Base-by-base conservation (phyloP, 2,113 vertebrate species). In the Anolis sagrei region DNA sequence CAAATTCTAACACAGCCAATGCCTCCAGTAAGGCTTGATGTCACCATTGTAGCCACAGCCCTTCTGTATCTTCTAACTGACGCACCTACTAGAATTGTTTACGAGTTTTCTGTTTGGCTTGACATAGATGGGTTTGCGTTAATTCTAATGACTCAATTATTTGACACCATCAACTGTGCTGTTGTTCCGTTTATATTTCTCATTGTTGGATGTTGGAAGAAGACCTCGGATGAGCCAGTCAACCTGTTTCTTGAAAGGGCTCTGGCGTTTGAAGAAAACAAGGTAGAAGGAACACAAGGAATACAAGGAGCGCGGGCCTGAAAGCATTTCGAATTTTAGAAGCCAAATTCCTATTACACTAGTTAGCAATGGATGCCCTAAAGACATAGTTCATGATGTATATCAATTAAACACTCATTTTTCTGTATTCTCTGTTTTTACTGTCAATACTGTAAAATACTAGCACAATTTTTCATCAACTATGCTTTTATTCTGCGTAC, bases 41-140 rank as follows among this genome's bases (percentile, higher is more conserved):
- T 87, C 0, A 0, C 74, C 1, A 1, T 18, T 0, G 1, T 54
- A 54, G 74, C 84, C n/a, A 72, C 68, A 0, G 0, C 13, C 13
- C 16, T 49, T 21, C 51, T 90, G 69, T 61, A 92, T 1, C 0
- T 82, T 27, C 0, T 79, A 66, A 90, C 89, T 23, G 86, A 87
- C 0, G 2, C 86, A 64, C 87, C 88, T 39, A 4, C 84, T 14
- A 61, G 85, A 75, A 0, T 84, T 3, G 7, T 81, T 85, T 51
- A 21, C 36, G 0, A n/a, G 39, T 48, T 4, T 1, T 48, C 79
- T 68, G 0, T 0, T 77, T 5, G 8, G 0, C 14, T 5, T 62
- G 39, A 32, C n/a, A 3, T 21, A 29, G 8, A 1, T 7, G 6
- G 1, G 1, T 19, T 4, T 2, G 18, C 82, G 34, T 0, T 70